phyloP scores from a whole-genome alignment of 1,140 invertebrate genomes.

The Formica exsecta region DNA sequence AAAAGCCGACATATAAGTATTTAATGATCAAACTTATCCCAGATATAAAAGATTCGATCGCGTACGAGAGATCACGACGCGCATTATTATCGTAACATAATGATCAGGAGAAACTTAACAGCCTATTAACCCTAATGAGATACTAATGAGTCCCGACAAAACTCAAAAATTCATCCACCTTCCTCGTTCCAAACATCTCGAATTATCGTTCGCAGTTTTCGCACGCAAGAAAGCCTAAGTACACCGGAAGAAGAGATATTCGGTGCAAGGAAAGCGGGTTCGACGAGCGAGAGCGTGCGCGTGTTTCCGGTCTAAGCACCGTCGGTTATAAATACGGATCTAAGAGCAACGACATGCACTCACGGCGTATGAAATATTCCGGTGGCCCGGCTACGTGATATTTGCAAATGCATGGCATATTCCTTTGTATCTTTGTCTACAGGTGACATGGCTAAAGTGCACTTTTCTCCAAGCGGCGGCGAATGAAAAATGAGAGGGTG shows the following conservation, averaged over 20 bases:
- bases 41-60: background rate
- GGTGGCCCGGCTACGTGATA: constrained; percentile 70
- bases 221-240: background rate
- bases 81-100: too few relatives aligned
- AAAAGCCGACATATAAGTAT: background rate
- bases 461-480: constrained; percentile 70
- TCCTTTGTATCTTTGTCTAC: constrained; percentile 76
- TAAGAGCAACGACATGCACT: constrained; percentile 66
- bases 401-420: constrained; percentile 72
- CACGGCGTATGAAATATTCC: constrained; percentile 69
- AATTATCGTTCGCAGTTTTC: background rate
- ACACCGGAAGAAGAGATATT: background rate
- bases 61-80: background rate
- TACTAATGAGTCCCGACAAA: background rate
- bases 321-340: constrained; percentile 59
- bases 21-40: background rate
- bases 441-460: constrained; percentile 74
- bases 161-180: constrained; percentile 1
- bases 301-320: constrained; percentile 48
- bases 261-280: background rate
- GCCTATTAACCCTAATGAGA: constrained; percentile 24
- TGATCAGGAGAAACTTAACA: background rate
- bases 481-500: constrained; percentile 72
- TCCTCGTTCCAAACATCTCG: background rate
- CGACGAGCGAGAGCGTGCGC: background rate